A percentile compares a stretch with the other conserved stretches of the same genome.
phyloP scores from a whole-genome alignment of 2,113 vertebrate genomes.

The Neodontobutis hainanensis region DNA sequence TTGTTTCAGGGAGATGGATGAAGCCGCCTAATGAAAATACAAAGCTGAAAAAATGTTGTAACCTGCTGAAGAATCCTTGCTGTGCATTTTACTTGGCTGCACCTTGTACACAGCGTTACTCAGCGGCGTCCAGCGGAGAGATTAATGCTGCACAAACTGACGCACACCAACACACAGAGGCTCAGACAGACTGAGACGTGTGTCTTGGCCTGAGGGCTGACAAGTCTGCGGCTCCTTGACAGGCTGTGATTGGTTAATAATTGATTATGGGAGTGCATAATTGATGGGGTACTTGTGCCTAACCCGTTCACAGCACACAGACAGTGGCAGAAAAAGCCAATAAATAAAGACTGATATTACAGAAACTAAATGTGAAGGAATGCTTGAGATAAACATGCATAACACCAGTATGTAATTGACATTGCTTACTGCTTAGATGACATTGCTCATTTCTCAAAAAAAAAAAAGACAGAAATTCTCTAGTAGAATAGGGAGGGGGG shows the following conservation, averaged over 20 bases:
- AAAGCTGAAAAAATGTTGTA: background rate
- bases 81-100: slow-evolving; percentile 35
- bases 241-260: slow-evolving; percentile 74
- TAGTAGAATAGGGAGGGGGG: slow-evolving; percentile 2
- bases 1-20: background rate
- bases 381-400: slow-evolving; percentile 39
- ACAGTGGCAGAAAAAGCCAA: slow-evolving; percentile 11
- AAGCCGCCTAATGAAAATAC: slow-evolving; percentile 25
- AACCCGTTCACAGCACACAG: slow-evolving; percentile 57
- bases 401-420: slow-evolving; percentile 65
- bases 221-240: slow-evolving; percentile 63
- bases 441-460: slow-evolving; percentile 58
- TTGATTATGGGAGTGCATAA: slow-evolving; percentile 75
- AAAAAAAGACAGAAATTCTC: slow-evolving; percentile 40
- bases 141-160: slow-evolving; percentile 49
- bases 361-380: slow-evolving; percentile 23
- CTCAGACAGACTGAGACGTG: slow-evolving; percentile 45
- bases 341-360: background rate
- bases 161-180: slow-evolving; percentile 31
- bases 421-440: slow-evolving; percentile 37
- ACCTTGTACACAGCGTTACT: slow-evolving; percentile 31
- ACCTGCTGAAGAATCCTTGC: slow-evolving; percentile 37
- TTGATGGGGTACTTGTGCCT: slow-evolving; percentile 73
- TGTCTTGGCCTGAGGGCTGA: slow-evolving; percentile 60
- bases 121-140: slow-evolving; percentile 29